A percentile compares a stretch with the other conserved stretches of the same genome.
phyloP scores from a whole-genome alignment of 2,888 invertebrate species.

The Pherbina coryleti region DNA sequence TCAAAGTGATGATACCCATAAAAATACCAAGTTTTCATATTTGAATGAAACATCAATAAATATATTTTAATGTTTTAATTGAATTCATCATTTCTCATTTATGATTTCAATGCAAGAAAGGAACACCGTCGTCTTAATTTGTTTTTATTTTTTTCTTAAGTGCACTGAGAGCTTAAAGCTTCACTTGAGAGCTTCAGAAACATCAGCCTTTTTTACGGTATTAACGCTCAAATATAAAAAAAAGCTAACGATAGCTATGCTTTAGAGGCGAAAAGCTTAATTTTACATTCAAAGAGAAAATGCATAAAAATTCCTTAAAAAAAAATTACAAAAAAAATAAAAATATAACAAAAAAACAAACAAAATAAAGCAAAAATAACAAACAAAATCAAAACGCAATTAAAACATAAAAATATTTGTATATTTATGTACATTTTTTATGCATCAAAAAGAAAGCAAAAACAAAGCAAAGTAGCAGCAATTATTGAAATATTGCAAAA shows the following conservation, averaged over 20 bases:
- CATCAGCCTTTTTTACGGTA: too few species aligned
- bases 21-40: too few species aligned
- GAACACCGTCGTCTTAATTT: too few species aligned
- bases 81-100: too few species aligned
- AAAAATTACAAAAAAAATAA: background rate
- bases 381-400: constrained; percentile 20
- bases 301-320: background rate
- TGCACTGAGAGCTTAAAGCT: background rate
- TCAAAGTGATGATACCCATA: too few species aligned
- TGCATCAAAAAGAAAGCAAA: constrained; percentile 4
- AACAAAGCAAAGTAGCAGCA: background rate
- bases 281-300: background rate
- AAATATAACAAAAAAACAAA: background rate
- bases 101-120: too few species aligned
- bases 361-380: background rate
- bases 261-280: background rate
- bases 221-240: too few species aligned
- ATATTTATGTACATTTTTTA: constrained; percentile 12
- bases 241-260: background rate
- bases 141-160: too few species aligned
- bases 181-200: background rate
- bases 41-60: too few species aligned
- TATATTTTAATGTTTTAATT: too few species aligned
- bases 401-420: constrained; percentile 15
- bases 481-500: constrained; percentile 13